A percentile compares a stretch with the other conserved stretches of the same genome.
These are phyloP conservation scores for Phanerotoma sp. DNA, from an alignment of 2,888 invertebrate species.

Conservation along the genomic window DNA sequence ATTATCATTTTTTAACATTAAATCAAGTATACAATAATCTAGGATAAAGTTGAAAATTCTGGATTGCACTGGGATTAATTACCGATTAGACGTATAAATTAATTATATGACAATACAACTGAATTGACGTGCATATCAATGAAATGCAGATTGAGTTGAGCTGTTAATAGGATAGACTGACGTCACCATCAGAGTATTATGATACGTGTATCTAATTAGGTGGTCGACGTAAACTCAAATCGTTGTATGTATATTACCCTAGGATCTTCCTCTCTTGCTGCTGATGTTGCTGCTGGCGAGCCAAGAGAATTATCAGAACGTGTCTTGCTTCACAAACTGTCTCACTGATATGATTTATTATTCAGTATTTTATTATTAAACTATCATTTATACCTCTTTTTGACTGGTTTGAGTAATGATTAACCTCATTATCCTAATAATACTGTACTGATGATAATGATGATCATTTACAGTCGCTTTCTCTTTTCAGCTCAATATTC, in stretches of 20 bases:
- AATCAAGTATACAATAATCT: too few species aligned
- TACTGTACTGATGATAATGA: background rate
- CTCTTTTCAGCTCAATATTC: conserved; percentile 4
- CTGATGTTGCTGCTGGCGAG: conserved; percentile 14
- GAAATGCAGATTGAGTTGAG: conserved; percentile 35
- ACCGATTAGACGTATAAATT: conserved; percentile 19
- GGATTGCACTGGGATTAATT: background rate
- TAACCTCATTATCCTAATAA: conserved; percentile 12
- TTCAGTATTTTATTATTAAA: background rate
- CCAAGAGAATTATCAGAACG: conserved; percentile 21
- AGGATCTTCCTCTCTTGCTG: too few species aligned
- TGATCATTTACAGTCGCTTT: conserved; percentile 8
- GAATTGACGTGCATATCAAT: conserved; percentile 33
- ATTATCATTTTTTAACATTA: too few species aligned
- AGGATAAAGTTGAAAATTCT: too few species aligned
- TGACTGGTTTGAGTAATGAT: background rate
- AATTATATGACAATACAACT: conserved; percentile 22
- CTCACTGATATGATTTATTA: background rate
- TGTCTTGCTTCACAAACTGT: background rate
- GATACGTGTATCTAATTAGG: conserved; percentile 37
- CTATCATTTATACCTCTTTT: conserved; percentile 3
- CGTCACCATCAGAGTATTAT: conserved; percentile 32
- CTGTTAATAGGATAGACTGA: conserved; percentile 36
- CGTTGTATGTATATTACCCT: background rate
- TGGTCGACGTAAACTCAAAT: conserved; percentile 17